Conservation (phyloP, 2,113 vertebrate species). For the Ictidomys tridecemlineatus region DNA sequence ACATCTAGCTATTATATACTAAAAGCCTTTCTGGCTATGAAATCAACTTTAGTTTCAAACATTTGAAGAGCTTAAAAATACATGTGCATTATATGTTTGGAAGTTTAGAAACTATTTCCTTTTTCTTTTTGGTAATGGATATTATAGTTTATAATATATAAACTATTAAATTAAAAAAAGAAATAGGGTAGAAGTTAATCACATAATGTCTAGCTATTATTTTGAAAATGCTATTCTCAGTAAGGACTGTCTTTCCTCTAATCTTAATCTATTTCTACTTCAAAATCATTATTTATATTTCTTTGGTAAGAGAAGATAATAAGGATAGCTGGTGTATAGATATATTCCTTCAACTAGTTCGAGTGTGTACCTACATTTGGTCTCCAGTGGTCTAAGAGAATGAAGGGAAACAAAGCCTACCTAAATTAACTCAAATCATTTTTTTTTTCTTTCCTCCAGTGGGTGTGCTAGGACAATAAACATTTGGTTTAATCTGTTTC, state of each 20-base stretch:
- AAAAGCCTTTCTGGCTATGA: neutral
- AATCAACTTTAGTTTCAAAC: neutral
- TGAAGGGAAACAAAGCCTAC: neutral
- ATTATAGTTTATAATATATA: neutral
- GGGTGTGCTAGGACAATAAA: neutral
- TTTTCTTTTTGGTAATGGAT: constrained; percentile 23
- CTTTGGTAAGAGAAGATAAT: neutral
- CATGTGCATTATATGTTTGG: neutral
- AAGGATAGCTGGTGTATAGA: neutral
- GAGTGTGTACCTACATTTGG: neutral
- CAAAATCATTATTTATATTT: constrained; percentile 35
- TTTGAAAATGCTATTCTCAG: neutral
- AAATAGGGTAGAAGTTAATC: constrained; percentile 14
- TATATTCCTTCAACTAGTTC: neutral
- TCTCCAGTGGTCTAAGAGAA: neutral
- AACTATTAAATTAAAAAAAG: constrained; percentile 49
- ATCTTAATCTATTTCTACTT: constrained; percentile 37
- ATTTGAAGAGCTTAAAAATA: constrained; percentile 48
- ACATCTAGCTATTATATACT: neutral
- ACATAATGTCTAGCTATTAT: constrained; percentile 42
- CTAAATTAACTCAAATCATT: neutral
- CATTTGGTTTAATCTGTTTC: constrained; percentile 18
- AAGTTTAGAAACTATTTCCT: neutral
- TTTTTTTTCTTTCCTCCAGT: neutral
- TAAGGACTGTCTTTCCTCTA: neutral